Conservation (phyloP, 2,888 invertebrate genomes). For the Phlogophora meticulosa region DNA sequence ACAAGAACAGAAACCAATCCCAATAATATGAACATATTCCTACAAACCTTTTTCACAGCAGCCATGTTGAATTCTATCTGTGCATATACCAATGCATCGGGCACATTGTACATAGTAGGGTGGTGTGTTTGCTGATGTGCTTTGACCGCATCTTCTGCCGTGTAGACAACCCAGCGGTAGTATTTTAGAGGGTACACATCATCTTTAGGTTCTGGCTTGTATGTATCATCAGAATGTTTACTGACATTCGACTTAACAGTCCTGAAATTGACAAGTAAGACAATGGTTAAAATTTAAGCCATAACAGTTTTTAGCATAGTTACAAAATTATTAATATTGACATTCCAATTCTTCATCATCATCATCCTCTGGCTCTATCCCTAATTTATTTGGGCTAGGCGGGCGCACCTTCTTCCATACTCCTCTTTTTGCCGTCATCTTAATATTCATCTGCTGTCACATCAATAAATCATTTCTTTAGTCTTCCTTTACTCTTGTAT, state of each 20-base stretch:
- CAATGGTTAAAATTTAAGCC: background rate
- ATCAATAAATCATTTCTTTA: too few species aligned
- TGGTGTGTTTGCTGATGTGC: slow-evolving; percentile 96
- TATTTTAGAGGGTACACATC: slow-evolving; percentile 92
- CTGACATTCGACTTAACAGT: slow-evolving; percentile 79
- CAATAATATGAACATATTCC: background rate
- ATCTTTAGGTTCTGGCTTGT: slow-evolving; percentile 87
- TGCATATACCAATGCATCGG: slow-evolving; percentile 93
- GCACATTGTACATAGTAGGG: slow-evolving; percentile 95
- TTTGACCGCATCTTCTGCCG: slow-evolving; percentile 94
- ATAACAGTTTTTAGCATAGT: background rate
- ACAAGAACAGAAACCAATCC: too few species aligned
- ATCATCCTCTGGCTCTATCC: too few species aligned
- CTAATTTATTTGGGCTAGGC: too few species aligned
- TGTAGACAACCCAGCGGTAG: slow-evolving; percentile 91
- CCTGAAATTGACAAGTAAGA: slow-evolving; percentile 69
- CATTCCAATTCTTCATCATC: too few species aligned
- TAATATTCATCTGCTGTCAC: too few species aligned
- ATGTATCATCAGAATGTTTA: slow-evolving; percentile 91
- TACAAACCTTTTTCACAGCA: slow-evolving; percentile 92
- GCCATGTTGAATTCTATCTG: slow-evolving; percentile 95
- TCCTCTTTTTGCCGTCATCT: too few species aligned
- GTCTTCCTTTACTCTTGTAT: too few species aligned
- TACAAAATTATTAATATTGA: too few species aligned
- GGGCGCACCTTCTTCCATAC: too few species aligned